Conservation (phyloP, 2,113 vertebrate species). For the Myanophis thanlyinensis region DNA sequence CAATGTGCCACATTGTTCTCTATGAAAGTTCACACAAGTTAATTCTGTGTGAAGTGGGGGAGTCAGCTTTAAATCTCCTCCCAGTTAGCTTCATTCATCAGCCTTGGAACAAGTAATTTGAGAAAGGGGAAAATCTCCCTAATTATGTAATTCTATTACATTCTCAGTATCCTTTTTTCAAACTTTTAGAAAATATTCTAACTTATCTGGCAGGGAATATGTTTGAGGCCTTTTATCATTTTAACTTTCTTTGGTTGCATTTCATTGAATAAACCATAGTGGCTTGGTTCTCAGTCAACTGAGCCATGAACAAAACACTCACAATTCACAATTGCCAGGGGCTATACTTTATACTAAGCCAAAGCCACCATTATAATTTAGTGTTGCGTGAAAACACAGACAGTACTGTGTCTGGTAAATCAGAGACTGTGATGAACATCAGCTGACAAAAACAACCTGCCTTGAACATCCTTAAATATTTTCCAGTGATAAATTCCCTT, state of each 20-base stretch:
- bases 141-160: not conserved
- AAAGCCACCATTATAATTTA: not conserved
- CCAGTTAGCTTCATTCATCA: not conserved
- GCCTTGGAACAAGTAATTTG: not conserved
- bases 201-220: not conserved
- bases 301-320: not conserved
- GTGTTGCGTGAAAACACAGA: not conserved
- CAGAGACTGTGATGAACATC: not conserved
- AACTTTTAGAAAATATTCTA: not conserved
- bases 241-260: not conserved
- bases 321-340: not conserved
- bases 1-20: not conserved
- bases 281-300: not conserved
- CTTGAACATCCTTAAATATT: conserved; percentile 5
- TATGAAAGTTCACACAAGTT: not conserved
- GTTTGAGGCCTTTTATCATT: not conserved
- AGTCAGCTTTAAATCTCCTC: not conserved
- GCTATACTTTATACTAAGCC: not conserved
- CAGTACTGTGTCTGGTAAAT: not conserved
- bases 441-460: conserved; percentile 12
- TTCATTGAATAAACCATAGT: not conserved
- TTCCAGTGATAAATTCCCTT: conserved; percentile 20
- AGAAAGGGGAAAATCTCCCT: not conserved
- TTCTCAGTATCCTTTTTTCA: not conserved
- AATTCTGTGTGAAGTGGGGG: not conserved